Conservation (phyloP, 1,140 invertebrate genomes). For the Pogonus chalceus region DNA sequence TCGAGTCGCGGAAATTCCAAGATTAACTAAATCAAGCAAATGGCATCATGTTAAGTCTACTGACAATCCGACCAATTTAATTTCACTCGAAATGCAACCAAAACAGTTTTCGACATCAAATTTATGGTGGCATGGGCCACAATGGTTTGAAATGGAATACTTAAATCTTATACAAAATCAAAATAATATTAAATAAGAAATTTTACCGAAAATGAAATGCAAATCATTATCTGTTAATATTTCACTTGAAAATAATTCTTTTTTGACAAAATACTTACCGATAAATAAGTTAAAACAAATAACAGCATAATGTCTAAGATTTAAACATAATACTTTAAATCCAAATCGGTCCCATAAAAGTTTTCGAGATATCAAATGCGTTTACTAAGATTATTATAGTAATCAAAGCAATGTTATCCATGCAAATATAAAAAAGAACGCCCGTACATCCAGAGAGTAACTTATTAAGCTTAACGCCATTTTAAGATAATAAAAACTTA, state of each 20-base stretch:
- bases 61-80: constrained; percentile 32
- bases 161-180: constrained; percentile 10
- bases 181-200: no score
- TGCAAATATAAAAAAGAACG: not conserved
- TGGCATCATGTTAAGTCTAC: constrained; percentile 27
- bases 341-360: not conserved
- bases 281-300: no score
- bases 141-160: constrained; percentile 6
- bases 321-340: no score
- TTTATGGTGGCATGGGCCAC: constrained; percentile 29
- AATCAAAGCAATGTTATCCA: not conserved
- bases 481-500: constrained; percentile 29
- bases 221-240: no score
- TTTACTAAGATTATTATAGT: not conserved
- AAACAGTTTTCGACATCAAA: constrained; percentile 15
- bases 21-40: constrained; percentile 15
- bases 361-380: not conserved
- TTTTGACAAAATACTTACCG: no score
- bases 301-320: constrained; percentile 13
- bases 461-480: constrained; percentile 23
- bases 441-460: constrained; percentile 13
- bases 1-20: constrained; percentile 26
- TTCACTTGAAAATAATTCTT: no score
- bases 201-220: no score
- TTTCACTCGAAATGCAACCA: constrained; percentile 28